Percentiles rank a stretch among this genome's conserved stretches.
These are phyloP conservation scores for Stenichneumon culpator DNA, from an alignment of 2,888 invertebrate genomes.

Conservation along the genomic window DNA sequence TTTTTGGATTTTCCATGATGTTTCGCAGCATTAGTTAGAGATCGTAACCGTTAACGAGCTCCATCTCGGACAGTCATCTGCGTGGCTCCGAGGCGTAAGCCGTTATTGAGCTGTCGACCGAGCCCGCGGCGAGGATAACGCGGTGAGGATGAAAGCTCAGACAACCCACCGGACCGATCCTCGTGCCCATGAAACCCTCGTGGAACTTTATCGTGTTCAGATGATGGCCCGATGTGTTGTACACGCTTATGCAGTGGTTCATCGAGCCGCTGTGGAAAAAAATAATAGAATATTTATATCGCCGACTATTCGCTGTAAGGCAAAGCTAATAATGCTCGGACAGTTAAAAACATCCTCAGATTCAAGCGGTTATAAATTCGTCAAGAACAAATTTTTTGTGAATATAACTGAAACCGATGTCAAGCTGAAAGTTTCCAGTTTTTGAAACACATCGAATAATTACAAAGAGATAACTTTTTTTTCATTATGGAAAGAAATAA, in stretches of 20 bases:
- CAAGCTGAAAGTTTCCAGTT: too few species aligned
- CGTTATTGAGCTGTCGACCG: slow-evolving; percentile 93
- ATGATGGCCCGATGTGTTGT: slow-evolving; percentile 90
- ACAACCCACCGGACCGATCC: slow-evolving; percentile 95
- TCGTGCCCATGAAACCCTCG: slow-evolving; percentile 95
- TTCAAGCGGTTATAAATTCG: too few species aligned
- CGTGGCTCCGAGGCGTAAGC: slow-evolving; percentile 91
- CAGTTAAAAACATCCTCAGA: too few species aligned
- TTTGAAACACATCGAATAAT: too few species aligned
- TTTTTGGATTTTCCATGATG: background rate
- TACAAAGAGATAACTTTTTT: too few species aligned
- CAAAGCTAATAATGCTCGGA: background rate
- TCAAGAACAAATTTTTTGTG: background rate
- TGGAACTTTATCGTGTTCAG: slow-evolving; percentile 94
- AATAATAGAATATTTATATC: slow-evolving; percentile 42
- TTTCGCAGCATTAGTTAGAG: slow-evolving; percentile 55
- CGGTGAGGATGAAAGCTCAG: slow-evolving; percentile 96
- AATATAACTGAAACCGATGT: background rate
- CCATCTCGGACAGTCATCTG: slow-evolving; percentile 87
- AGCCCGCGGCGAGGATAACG: slow-evolving; percentile 94
- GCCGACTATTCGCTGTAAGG: background rate
- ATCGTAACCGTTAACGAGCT: slow-evolving; percentile 78
- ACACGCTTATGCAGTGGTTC: slow-evolving; percentile 92
- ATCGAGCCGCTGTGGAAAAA: slow-evolving; percentile 89
- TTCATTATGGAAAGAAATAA: too few species aligned